These are phyloP conservation scores for Aphidius colemani DNA, from an alignment of 2,888 invertebrate species.

Conservation along the genomic window DNA sequence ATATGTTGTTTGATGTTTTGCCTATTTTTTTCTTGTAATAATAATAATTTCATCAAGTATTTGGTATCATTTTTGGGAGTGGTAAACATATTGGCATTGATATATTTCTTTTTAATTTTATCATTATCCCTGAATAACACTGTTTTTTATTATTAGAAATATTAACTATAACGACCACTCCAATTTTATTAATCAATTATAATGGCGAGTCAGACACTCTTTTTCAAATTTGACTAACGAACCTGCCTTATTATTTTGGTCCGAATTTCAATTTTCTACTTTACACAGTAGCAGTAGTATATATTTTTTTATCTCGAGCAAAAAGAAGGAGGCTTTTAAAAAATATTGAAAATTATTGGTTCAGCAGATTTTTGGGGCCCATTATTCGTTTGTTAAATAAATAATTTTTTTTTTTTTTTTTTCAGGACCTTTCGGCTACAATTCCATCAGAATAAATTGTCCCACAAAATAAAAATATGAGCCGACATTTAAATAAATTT, in stretches of 20 bases:
- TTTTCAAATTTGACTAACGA: constrained; percentile 16
- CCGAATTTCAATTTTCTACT: constrained; percentile 19
- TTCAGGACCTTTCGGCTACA: constrained; percentile 5
- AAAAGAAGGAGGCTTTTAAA: background rate
- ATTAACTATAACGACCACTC: background rate
- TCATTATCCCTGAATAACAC: no score
- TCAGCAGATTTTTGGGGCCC: background rate
- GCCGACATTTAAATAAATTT: no score
- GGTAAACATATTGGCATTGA: no score
- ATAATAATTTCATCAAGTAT: no score
- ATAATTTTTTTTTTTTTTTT: background rate
- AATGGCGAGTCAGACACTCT: background rate
- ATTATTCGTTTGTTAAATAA: background rate
- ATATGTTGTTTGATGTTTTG: no score
- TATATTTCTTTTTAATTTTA: no score
- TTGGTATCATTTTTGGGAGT: no score
- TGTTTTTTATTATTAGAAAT: no score
- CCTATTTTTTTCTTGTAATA: no score
- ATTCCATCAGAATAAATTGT: constrained; percentile 11
- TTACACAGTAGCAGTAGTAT: background rate
- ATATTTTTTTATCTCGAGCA: background rate
- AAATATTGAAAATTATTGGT: constrained; percentile 6
- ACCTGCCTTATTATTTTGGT: constrained; percentile 28
- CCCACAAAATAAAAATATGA: background rate
- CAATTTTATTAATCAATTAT: constrained; percentile 8